Percentiles rank a stretch among this genome's conserved stretches.
Evolutionary conservation across 1,140 invertebrate species (phyloP).

Genomic region (Camponotus pennsylvanicus): DNA sequence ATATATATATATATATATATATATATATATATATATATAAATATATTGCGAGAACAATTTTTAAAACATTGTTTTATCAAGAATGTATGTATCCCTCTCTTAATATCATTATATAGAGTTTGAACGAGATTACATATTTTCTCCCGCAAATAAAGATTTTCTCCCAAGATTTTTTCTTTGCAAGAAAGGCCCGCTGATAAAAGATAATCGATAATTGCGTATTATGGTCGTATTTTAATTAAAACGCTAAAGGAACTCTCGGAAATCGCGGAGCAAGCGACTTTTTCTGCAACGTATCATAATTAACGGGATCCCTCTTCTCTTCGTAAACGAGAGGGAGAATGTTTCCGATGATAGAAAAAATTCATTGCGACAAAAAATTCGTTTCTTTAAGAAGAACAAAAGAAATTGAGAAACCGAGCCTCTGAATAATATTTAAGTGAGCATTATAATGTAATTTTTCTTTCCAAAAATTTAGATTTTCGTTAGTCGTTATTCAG

Average conservation of each 20-base stretch:
- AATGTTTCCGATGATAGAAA: background rate
- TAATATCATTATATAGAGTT: background rate
- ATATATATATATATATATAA: background rate
- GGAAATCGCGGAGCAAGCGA: background rate
- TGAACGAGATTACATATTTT: background rate
- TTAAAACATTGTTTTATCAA: background rate
- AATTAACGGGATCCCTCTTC: constrained; percentile 13
- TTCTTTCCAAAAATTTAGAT: background rate
- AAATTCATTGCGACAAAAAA: background rate
- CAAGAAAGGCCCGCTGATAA: background rate
- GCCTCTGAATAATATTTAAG: constrained; percentile 22
- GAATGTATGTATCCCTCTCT: background rate
- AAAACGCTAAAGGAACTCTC: background rate
- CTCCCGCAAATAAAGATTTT: constrained; percentile 18
- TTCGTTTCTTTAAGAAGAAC: background rate
- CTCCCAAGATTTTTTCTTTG: background rate
- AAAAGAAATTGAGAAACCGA: background rate
- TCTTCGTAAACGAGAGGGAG: background rate
- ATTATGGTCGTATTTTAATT: constrained; percentile 49
- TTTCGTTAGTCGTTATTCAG: background rate
- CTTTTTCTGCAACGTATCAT: constrained; percentile 26
- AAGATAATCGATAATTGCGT: constrained; percentile 10
- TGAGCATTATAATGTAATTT: background rate
- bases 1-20: background rate
- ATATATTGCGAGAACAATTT: background rate